Conservation (phyloP, 2,113 vertebrate genomes). For the Colinus virginianus region DNA sequence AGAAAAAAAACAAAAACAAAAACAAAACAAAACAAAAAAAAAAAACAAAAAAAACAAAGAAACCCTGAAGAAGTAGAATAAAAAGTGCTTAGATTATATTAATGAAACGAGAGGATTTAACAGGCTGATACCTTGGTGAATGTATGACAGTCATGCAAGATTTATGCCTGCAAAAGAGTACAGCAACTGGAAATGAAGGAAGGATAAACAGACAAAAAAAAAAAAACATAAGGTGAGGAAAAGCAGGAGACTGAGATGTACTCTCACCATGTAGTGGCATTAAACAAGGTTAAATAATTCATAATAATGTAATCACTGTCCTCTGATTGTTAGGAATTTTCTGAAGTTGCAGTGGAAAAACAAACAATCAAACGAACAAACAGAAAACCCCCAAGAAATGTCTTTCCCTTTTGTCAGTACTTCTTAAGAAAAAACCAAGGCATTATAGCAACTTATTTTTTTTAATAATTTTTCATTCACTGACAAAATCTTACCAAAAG, state of each 20-base stretch:
- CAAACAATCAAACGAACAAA: too few relatives aligned
- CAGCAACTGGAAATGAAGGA: background rate
- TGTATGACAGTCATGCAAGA: background rate
- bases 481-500: background rate
- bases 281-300: background rate
- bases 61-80: background rate
- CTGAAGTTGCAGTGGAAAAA: background rate
- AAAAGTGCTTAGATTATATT: background rate
- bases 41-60: background rate
- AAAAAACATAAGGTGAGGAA: accelerated
- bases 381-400: background rate
- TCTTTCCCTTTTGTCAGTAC: background rate
- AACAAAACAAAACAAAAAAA: too few relatives aligned
- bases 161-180: background rate
- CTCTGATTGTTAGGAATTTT: background rate
- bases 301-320: background rate
- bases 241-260: background rate
- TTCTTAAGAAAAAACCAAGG: background rate
- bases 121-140: background rate
- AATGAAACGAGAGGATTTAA: background rate
- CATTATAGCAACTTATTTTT: background rate
- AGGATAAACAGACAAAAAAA: background rate
- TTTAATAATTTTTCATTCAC: background rate
- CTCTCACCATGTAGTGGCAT: background rate
- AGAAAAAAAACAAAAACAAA: background rate